These are phyloP conservation scores for Triops longicaudatus DNA, from an alignment of 1,140 invertebrate species.

Conservation along the genomic window DNA sequence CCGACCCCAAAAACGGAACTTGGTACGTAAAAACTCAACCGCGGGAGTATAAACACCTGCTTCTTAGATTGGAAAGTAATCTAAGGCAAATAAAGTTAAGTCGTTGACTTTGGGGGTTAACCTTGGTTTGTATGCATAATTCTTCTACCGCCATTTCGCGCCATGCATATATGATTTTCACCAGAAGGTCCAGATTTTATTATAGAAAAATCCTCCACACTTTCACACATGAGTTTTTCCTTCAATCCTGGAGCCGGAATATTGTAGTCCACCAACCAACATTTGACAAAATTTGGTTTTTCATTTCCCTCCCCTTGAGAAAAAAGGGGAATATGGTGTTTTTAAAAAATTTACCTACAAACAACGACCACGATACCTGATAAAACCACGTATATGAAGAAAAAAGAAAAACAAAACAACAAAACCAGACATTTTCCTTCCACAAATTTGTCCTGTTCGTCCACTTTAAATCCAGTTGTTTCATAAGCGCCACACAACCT, in stretches of 20 bases:
- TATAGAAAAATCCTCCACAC: background rate
- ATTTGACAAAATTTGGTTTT: background rate
- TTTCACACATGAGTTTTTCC: background rate
- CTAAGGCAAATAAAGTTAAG: too few relatives aligned
- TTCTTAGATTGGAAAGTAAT: too few relatives aligned
- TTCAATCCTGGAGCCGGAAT: background rate
- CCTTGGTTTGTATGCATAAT: conserved; percentile 12
- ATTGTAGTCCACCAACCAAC: background rate
- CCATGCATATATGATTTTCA: background rate
- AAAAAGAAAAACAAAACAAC: background rate
- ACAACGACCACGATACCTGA: conserved; percentile 9
- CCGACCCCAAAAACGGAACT: too few relatives aligned
- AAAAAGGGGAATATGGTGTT: background rate
- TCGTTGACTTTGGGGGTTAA: background rate
- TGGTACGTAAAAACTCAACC: too few relatives aligned
- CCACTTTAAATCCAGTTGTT: background rate
- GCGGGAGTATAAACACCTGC: too few relatives aligned
- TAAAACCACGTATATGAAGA: background rate
- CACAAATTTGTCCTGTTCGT: background rate
- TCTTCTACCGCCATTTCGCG: background rate
- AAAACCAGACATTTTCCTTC: background rate
- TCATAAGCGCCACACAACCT: background rate
- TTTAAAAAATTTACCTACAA: background rate
- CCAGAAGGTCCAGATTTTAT: background rate
- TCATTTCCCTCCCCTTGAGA: background rate